Conservation (phyloP, 2,797 vertebrate species). For the Rhabdophis nuchalis region DNA sequence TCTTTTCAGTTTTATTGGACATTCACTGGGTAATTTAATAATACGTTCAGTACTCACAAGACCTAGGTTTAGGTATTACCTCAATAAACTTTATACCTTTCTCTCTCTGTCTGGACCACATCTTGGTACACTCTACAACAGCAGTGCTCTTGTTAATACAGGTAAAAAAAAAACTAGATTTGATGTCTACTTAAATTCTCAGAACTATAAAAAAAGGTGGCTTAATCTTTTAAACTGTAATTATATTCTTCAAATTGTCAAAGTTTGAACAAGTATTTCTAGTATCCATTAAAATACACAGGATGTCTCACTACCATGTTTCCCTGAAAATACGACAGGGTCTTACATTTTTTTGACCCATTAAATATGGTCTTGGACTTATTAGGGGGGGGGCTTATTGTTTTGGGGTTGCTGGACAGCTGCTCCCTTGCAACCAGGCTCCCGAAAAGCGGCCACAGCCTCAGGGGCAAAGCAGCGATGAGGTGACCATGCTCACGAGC, state of each 20-base stretch:
- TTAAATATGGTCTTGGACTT: too few species aligned
- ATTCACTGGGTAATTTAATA: conserved; percentile 96
- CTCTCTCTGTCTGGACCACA: conserved; percentile 97
- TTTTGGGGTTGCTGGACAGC: too few species aligned
- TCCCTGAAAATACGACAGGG: too few species aligned
- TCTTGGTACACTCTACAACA: conserved; percentile 96
- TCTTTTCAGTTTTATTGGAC: conserved; percentile 91
- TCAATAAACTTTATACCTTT: conserved; percentile 93
- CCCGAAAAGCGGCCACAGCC: too few species aligned
- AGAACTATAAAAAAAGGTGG: not conserved
- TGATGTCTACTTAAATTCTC: not conserved
- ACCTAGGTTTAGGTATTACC: conserved; percentile 94
- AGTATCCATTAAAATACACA: not conserved
- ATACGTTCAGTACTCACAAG: conserved; percentile 95
- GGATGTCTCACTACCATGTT: not conserved
- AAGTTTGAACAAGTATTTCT: not conserved
- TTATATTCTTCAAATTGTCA: not conserved
- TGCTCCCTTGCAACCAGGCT: too few species aligned
- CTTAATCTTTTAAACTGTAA: not conserved
- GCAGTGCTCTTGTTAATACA: conserved; percentile 97
- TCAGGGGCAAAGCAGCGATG: too few species aligned
- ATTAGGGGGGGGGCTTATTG: too few species aligned
- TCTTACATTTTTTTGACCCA: too few species aligned
- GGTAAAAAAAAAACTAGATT: conserved; percentile 67
- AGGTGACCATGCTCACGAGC: too few species aligned